Percentiles rank a stretch among this genome's conserved stretches.
Conservation (phyloP, 2,113 vertebrate species). For the Octodon degus region DNA sequence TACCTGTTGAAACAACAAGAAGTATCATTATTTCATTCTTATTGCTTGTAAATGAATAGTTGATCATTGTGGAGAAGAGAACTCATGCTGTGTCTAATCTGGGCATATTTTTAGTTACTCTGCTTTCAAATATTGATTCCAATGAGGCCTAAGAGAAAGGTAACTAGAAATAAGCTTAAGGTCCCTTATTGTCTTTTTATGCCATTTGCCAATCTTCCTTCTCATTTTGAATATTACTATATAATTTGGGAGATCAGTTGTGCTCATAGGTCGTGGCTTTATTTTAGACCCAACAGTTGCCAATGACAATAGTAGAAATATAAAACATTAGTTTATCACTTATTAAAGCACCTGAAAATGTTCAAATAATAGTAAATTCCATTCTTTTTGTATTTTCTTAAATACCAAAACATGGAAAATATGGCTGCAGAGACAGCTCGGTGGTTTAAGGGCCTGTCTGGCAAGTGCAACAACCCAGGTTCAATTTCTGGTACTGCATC, state of each 20-base stretch:
- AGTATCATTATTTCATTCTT: constrained; percentile 35
- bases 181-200: not conserved
- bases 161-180: not conserved
- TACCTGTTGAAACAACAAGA: constrained; percentile 82
- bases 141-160: not conserved
- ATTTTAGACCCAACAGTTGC: not conserved
- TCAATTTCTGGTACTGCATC: too few species aligned
- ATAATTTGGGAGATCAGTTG: not conserved
- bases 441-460: too few species aligned
- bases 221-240: not conserved
- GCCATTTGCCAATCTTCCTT: not conserved
- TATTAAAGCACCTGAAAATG: not conserved
- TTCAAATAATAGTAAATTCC: constrained; percentile 18
- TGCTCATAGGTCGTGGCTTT: not conserved
- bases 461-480: too few species aligned
- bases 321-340: not conserved
- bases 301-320: not conserved
- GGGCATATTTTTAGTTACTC: not conserved
- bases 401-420: not conserved
- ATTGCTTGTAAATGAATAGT: not conserved
- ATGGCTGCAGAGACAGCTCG: too few species aligned
- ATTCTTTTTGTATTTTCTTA: constrained; percentile 9
- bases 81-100: not conserved
- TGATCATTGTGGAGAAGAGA: not conserved
- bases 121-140: constrained; percentile 13